Conservation (phyloP, 2,797 vertebrate genomes). For the Caiman crocodilus region DNA sequence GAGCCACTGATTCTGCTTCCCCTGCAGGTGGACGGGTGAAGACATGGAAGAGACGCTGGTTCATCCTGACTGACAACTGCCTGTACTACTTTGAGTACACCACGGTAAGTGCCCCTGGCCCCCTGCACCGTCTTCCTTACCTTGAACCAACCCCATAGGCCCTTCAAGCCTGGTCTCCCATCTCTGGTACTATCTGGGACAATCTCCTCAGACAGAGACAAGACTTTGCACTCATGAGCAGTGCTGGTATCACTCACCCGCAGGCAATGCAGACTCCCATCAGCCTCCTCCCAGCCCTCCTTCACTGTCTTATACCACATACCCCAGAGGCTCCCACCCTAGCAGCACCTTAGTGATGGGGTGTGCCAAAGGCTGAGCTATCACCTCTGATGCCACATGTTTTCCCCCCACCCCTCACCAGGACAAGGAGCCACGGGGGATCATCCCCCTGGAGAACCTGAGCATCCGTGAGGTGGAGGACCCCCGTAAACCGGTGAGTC, state of each 20-base stretch:
- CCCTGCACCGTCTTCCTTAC: neutral
- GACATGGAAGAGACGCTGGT: constrained; percentile 96
- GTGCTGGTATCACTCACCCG: no score
- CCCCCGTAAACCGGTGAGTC: constrained; percentile 90
- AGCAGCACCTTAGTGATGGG: no score
- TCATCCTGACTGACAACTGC: constrained; percentile 96
- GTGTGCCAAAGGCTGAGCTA: no score
- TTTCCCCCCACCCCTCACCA: constrained; percentile 56
- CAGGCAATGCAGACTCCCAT: no score
- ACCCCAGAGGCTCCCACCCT: no score
- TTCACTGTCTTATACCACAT: no score
- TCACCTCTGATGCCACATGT: no score
- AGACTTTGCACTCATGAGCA: no score
- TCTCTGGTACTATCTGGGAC: no score
- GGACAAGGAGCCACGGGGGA: constrained; percentile 95
- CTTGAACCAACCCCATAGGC: neutral
- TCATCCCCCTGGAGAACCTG: constrained; percentile 94
- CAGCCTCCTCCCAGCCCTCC: no score
- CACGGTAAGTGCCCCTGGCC: constrained; percentile 83
- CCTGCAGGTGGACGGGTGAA: constrained; percentile 92
- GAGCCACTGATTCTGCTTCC: constrained; percentile 32
- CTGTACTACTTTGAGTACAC: constrained; percentile 97
- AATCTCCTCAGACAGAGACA: no score
- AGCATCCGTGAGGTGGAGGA: constrained; percentile 97
- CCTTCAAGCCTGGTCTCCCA: neutral